Base-by-base conservation (phyloP, 2,113 vertebrate genomes). In the Paralichthys olivaceus region DNA sequence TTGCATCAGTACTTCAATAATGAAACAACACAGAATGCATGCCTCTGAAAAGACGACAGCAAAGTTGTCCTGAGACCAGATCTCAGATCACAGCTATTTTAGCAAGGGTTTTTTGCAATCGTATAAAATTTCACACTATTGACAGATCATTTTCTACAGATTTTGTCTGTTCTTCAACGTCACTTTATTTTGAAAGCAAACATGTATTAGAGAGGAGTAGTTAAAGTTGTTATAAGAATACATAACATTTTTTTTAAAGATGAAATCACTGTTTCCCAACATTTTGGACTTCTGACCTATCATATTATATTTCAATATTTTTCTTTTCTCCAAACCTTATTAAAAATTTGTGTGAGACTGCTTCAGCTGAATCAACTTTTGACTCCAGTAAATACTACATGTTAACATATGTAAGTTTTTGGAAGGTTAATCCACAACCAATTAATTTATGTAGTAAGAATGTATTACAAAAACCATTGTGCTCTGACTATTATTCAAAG, bases 1-100 rank as follows among this genome's bases (percentile, higher is more conserved):
- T 55, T 72, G 43, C n/a, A 55, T 68, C 28, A n/a, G 28, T 62
- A 55, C n/a, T n/a, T 69, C 23, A 32, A 6, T 26, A 54, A 79
- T 72, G 55, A 77, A 66, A 32, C n/a, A 28, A 45, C 61, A 69
- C 56, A 57, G 34, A 32, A 56, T 0, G 15, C n/a, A 0, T 3
- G 4, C 63, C 26, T 59, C 23, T 56, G 7, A 73, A 63, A 57
- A 62, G 40, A 60, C 32, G 28, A 61, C 25, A 69, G 63, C 37
- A 19, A 55, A 28, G 20, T 26, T 20, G 25, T 47, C 57, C 57
- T 17, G 12, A 45, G 23, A 54, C 14, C 17, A 23, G 37, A 78
- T 28, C 19, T 67, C 60, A 1, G 6, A 23, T 69, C 8, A 22
- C 15, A 51, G 62, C 40, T n/a, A 2, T 32, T 4, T 4, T 13